Percentiles rank a stretch among this genome's conserved stretches.
These are phyloP conservation scores for Meiosimyza decipiens DNA, from an alignment of 2,888 invertebrate species.

Conservation along the genomic window DNA sequence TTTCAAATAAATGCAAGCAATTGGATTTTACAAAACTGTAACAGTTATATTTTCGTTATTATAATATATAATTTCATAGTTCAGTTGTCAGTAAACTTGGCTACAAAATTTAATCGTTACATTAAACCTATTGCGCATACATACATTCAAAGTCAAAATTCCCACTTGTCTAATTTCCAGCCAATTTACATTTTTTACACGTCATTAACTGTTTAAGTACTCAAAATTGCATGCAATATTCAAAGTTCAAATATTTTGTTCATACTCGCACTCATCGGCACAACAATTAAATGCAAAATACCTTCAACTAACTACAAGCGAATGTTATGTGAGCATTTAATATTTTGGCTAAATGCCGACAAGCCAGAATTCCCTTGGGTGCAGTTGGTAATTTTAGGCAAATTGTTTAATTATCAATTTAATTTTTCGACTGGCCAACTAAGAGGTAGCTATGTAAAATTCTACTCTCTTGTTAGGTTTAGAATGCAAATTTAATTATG, in stretches of 20 bases:
- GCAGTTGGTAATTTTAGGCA: not conserved
- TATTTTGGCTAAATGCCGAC: slow-evolving; percentile 18
- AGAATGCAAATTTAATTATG: no score
- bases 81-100: no score
- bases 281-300: not conserved
- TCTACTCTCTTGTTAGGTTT: no score
- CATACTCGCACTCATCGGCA: not conserved
- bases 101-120: no score
- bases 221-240: slow-evolving; percentile 1
- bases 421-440: no score
- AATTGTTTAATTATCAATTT: slow-evolving; percentile 17
- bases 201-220: slow-evolving; percentile 4
- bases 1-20: no score
- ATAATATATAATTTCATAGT: no score
- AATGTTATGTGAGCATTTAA: not conserved
- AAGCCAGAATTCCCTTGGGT: not conserved
- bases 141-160: not conserved
- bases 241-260: not conserved
- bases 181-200: slow-evolving; percentile 27
- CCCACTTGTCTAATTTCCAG: not conserved
- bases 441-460: no score
- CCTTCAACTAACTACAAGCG: slow-evolving; percentile 1
- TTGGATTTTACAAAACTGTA: no score
- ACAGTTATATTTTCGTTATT: no score
- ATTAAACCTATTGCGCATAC: no score